phyloP scores from a whole-genome alignment of 2,113 vertebrate genomes.

The Beaufortia kweichowensis region DNA sequence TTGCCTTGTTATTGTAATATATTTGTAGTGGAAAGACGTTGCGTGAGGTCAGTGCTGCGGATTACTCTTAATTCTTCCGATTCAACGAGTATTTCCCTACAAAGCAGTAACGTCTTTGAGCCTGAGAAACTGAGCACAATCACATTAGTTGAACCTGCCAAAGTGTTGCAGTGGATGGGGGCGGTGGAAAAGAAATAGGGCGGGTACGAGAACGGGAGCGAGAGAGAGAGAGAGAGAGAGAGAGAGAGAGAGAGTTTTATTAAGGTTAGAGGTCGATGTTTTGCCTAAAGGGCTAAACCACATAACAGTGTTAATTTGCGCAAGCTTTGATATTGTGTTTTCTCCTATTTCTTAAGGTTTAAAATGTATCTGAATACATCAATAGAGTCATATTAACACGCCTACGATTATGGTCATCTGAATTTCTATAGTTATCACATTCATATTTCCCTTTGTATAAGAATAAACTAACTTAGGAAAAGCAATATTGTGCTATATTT shows the following conservation, averaged over 20 bases:
- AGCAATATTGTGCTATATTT: no score
- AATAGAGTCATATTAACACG: no score
- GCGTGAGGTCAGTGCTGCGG: not conserved
- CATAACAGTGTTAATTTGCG: no score
- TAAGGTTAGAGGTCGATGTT: conserved; percentile 35
- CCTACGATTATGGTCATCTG: no score
- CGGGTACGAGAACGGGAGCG: conserved; percentile 5
- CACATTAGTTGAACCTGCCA: conserved; percentile 39
- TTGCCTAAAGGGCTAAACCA: conserved; percentile 48
- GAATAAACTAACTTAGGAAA: no score
- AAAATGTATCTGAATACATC: no score
- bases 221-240: not conserved
- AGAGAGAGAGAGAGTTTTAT: conserved; percentile 44
- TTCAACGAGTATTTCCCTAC: conserved; percentile 35
- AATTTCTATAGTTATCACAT: no score
- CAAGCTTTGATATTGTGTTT: no score
- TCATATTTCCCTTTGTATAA: no score
- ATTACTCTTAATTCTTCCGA: conserved; percentile 1
- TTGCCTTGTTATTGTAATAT: conserved; percentile 34
- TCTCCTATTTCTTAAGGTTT: no score
- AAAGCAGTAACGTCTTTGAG: not conserved
- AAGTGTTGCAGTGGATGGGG: conserved; percentile 21
- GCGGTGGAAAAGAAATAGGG: conserved; percentile 37
- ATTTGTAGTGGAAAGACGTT: not conserved
- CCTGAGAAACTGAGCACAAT: not conserved